Base-by-base conservation (phyloP, 2,888 invertebrate species). In the Hyles lineata region DNA sequence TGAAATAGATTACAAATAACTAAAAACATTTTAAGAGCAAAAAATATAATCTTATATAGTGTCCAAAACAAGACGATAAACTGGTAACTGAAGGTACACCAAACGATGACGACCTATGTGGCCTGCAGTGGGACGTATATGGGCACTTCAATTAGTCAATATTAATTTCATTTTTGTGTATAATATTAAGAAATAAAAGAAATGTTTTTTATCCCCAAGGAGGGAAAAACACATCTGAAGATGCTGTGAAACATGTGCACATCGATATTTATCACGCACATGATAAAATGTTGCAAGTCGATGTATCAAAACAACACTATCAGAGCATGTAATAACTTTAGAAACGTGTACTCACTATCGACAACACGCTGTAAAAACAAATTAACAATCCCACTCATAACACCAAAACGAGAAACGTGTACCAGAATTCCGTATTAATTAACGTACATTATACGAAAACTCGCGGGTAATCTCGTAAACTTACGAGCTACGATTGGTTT, bases 391-490 rank as follows among this genome's bases (percentile, higher is more conserved):
- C 55, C 21, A 55, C 61, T 70, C 43, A 70, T 35, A 62, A 70
- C 69, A 72, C 61, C 62, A 32, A 70, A 52, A 73, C 70, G 58
- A 62, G 62, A 62, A 70, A 70, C 50, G 52, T 23, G 70, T 58
- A 73, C 50, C 43, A 43, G 72, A 86, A 84, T 86, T 85, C 79
- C 76, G 80, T 81, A 85, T 84, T 87, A 89, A 90, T 89, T 88
- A 89, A 84, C 85, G 78, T 84, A 83, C 79, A 82, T 81, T 82
- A 85, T 83, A 81, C 76, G 78, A 79, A 82, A 74, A 77, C 79
- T 80, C 82, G 79, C 79, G 80, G 80, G 82, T 89, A 89, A 89
- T 89, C 88, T 87, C 88, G 87, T 90, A 92, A 93, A 92, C 85
- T 84, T 82, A 84, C 82, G 81, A 85, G 84, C 85, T 84, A 85